A percentile compares a stretch with the other conserved stretches of the same genome.
Conservation (phyloP, 2,797 vertebrate species). For the Tapera naevia region DNA sequence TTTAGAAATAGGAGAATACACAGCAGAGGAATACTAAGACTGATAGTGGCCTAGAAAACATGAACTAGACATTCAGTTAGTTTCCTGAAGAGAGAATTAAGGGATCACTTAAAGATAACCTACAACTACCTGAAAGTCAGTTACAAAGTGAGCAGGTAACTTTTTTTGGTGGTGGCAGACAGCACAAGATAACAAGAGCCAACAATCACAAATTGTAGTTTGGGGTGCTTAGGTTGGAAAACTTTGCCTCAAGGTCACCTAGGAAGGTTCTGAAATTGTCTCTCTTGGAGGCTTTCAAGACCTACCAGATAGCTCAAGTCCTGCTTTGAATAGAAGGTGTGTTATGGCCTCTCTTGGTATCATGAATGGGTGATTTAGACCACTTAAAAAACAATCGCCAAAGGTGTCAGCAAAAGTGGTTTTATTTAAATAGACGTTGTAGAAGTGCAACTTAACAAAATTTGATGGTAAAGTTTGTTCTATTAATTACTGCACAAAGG, state of each 20-base stretch:
- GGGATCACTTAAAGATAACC: neutral
- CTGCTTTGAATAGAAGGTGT: neutral
- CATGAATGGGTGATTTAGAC: neutral
- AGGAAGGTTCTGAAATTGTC: neutral
- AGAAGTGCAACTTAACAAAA: neutral
- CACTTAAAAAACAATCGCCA: neutral
- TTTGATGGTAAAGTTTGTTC: neutral
- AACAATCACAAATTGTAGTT: neutral
- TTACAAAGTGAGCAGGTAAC: neutral
- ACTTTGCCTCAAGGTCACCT: neutral
- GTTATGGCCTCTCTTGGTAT: neutral
- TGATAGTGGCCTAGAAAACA: neutral
- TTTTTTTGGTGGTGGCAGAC: neutral
- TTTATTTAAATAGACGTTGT: neutral
- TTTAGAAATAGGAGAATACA: neutral
- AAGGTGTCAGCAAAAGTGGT: neutral
- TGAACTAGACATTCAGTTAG: neutral
- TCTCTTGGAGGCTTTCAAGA: neutral
- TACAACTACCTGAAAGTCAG: neutral
- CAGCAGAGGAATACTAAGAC: neutral
- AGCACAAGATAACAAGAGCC: neutral
- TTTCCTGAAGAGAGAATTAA: neutral
- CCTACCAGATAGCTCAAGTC: neutral
- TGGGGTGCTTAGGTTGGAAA: neutral
- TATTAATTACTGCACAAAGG: neutral